Conservation (phyloP, 2,888 invertebrate genomes). For the Lymantria monacha region DNA sequence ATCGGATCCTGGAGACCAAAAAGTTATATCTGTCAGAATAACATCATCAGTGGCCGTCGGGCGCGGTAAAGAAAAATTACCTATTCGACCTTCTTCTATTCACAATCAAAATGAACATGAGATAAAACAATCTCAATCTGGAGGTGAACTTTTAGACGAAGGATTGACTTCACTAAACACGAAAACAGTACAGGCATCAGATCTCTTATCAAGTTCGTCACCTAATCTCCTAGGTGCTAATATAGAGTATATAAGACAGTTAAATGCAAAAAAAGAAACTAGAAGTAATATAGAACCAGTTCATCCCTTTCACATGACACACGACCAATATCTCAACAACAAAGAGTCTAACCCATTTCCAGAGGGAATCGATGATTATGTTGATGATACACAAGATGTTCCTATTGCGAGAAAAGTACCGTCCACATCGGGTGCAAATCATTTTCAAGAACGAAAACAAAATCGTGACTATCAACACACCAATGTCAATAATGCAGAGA, state of each 20-base stretch:
- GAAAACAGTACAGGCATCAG: conserved; percentile 42
- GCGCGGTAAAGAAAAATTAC: conserved; percentile 57
- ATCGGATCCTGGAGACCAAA: conserved; percentile 53
- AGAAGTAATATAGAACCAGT: conserved; percentile 47
- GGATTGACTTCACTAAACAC: conserved; percentile 23
- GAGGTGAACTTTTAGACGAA: conserved; percentile 15
- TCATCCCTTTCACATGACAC: conserved; percentile 76
- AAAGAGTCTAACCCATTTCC: conserved; percentile 6
- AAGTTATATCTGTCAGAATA: conserved; percentile 80
- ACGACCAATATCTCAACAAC: conserved; percentile 62
- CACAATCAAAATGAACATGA: conserved; percentile 8
- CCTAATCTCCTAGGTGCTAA: conserved; percentile 72
- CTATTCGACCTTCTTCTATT: conserved; percentile 12
- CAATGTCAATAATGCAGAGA: conserved; percentile 3
- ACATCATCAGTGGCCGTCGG: conserved; percentile 83
- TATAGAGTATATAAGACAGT: conserved; percentile 74
- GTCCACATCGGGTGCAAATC: conserved; percentile 20
- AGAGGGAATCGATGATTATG: conserved; percentile 14
- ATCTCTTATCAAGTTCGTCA: conserved; percentile 51
- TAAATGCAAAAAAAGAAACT: conserved; percentile 67
- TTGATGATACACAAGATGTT: conserved; percentile 23
- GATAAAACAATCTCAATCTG: conserved; percentile 13
- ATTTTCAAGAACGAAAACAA: conserved; percentile 13
- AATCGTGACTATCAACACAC: conserved; percentile 8
- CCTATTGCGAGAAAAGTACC: conserved; percentile 29